These are phyloP conservation scores for Bursaphelenchus okinawaensis DNA, from an alignment of 2,888 invertebrate species.

Conservation along the genomic window DNA sequence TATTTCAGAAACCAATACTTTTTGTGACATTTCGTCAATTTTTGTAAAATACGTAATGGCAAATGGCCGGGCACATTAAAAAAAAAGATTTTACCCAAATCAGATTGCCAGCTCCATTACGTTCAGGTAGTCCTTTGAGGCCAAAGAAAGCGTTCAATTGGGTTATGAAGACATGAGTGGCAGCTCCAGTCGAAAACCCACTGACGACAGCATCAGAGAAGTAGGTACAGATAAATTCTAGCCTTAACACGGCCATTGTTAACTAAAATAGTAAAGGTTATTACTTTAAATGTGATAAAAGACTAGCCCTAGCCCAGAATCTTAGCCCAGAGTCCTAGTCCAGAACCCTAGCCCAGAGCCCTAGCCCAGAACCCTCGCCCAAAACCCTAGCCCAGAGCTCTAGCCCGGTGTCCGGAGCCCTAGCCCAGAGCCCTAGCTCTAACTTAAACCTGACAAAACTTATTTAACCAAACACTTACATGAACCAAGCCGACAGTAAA, in stretches of 20 bases:
- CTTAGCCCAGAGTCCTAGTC: too few species aligned
- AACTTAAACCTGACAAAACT: too few species aligned
- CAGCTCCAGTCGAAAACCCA: conserved; percentile 63
- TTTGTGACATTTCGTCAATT: too few species aligned
- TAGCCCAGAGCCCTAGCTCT: too few species aligned
- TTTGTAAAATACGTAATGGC: not conserved
- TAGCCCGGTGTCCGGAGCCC: too few species aligned
- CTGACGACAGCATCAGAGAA: conserved; percentile 58
- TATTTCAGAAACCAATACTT: not conserved
- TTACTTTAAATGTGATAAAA: too few species aligned
- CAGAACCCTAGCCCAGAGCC: too few species aligned
- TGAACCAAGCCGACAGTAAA: conserved; percentile 7
- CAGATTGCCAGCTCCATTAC: conserved; percentile 60
- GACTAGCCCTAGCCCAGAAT: too few species aligned
- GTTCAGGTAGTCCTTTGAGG: conserved; percentile 50
- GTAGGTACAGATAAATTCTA: conserved; percentile 58
- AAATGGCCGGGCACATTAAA: not conserved
- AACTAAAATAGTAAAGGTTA: too few species aligned
- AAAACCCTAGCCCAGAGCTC: too few species aligned
- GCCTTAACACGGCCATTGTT: conserved; percentile 71
- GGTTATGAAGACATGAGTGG: conserved; percentile 61
- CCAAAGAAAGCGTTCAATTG: conserved; percentile 62
- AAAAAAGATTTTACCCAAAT: conserved; percentile 36
- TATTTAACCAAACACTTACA: not conserved
- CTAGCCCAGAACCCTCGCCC: too few species aligned